Evolutionary conservation across 2,888 invertebrate genomes (phyloP).

Genomic region (Microctonus hyperodae): DNA sequence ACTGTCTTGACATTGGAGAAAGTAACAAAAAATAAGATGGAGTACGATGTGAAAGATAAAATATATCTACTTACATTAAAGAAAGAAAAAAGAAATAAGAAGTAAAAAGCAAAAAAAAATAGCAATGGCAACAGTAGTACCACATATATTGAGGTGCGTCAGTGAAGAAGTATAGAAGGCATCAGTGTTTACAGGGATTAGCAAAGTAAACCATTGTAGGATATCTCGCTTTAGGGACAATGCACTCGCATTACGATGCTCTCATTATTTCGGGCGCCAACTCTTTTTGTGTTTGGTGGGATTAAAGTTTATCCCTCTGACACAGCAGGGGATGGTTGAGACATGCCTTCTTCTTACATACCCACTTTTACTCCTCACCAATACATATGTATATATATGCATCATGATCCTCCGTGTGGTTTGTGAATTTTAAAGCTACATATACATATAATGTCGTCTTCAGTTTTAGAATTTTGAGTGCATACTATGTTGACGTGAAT

Average conservation of each 20-base stretch:
- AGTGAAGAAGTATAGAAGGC: conserved; percentile 40
- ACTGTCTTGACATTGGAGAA: not conserved
- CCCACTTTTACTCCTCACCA: not conserved
- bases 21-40: too few relatives aligned
- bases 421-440: not conserved
- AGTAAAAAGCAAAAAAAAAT: not conserved
- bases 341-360: not conserved
- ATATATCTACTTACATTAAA: too few relatives aligned
- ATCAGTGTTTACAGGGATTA: conserved; percentile 54
- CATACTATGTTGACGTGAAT: conserved; percentile 2
- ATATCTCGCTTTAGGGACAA: conserved; percentile 39
- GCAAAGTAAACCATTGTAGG: conserved; percentile 43
- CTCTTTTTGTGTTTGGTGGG: conserved; percentile 55
- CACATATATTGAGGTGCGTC: too few relatives aligned
- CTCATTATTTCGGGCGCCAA: conserved; percentile 56
- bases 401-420: not conserved
- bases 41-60: too few relatives aligned
- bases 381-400: not conserved
- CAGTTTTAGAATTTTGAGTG: conserved; percentile 27
- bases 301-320: conserved; percentile 50
- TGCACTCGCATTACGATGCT: conserved; percentile 49
- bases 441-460: too few relatives aligned
- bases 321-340: conserved; percentile 33
- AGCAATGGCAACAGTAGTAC: not conserved
- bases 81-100: too few relatives aligned